phyloP scores from a whole-genome alignment of 2,888 invertebrate species.

The Caenorhabditis sp. region DNA sequence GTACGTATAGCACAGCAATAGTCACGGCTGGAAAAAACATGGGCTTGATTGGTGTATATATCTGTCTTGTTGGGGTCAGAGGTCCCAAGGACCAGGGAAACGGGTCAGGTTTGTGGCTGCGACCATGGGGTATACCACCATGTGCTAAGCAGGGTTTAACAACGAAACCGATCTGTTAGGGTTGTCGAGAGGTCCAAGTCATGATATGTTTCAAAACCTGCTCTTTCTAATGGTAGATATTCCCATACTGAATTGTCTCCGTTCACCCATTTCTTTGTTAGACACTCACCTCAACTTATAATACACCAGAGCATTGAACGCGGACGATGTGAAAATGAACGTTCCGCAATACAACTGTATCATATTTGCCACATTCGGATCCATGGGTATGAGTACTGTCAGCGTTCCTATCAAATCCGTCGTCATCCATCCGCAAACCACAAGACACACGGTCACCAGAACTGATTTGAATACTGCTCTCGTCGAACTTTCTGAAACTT shows the following conservation, averaged over 20 bases:
- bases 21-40: constrained; percentile 41
- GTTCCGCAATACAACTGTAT: constrained; percentile 61
- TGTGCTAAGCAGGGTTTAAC: too few species aligned
- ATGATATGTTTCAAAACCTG: too few species aligned
- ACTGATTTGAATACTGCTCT: constrained; percentile 53
- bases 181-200: too few species aligned
- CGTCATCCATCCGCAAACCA: constrained; percentile 61
- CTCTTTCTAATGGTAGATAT: too few species aligned
- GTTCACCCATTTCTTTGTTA: too few species aligned
- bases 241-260: too few species aligned
- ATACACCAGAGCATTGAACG: constrained; percentile 57
- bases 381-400: constrained; percentile 58
- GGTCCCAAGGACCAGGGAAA: too few species aligned
- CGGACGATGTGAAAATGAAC: constrained; percentile 53
- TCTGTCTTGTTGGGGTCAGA: too few species aligned
- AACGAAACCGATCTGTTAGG: too few species aligned
- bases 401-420: constrained; percentile 56
- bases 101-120: too few species aligned
- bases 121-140: too few species aligned
- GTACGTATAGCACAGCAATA: constrained; percentile 48
- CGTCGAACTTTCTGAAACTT: constrained; percentile 47
- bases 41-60: too few species aligned
- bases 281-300: constrained; percentile 55
- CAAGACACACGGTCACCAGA: constrained; percentile 43
- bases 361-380: constrained; percentile 34